Base-by-base conservation (phyloP, 2,888 invertebrate species). In the Atherix ibis region DNA sequence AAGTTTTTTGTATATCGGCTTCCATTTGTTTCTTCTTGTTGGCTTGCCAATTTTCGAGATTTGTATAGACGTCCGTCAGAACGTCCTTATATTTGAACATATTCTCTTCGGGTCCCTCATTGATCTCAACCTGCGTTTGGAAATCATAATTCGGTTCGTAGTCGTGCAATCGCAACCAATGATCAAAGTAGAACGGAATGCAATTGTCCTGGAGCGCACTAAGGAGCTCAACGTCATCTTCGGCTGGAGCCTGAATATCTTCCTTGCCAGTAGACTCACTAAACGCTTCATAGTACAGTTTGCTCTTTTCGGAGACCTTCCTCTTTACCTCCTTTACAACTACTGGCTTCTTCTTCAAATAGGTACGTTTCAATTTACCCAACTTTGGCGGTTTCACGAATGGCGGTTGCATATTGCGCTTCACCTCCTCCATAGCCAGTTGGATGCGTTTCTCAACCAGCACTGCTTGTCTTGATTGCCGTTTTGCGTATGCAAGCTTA, bases 151-250 rank as follows among this genome's bases (percentile, higher is more conserved):
- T 52, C 4, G 58, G 58, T 1, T 53, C 50, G 19, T 60, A 60
- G 9, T 56, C 57, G 22, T 58, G 53, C 3, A 56, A 13, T 27
- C 49, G 51, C 2, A 60, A 47, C 38, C 58, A 60, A 37, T 59
- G 52, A 44, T 59, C 58, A 26, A 59, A 60, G 31, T 59, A 54
- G 35, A 59, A 59, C 12, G 58, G 58, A 9, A 57, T 53, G 34
- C 55, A 53, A 22, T 54, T 51, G 15, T 59, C 53, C 35, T 56
- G 51, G 15, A 51, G 48, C 2, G 40, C 48, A 35, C 49, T 51
- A 2, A 50, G 41, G 2, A 51, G 45, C 35, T 48, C 44, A 1
- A 56, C 38, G 12, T 45, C 49, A 1, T 47, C 45, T 3, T 49
- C 46, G 0, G 36, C 36, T 4, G 38, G 18, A 18, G 24, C 13